phyloP scores from a whole-genome alignment of 2,797 vertebrate species.

The Karalla daura region DNA sequence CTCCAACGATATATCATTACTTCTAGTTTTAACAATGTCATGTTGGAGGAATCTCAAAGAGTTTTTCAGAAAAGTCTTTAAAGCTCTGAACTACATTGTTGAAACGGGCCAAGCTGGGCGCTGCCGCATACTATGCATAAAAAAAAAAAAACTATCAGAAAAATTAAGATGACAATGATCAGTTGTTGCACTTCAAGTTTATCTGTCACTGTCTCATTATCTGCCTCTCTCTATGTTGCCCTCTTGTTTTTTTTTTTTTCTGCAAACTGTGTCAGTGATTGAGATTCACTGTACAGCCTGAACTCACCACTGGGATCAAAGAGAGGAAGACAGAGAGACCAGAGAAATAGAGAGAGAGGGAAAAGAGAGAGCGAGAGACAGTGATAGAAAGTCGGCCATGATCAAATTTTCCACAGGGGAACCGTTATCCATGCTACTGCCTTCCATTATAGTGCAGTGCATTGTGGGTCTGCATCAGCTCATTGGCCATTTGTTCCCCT shows the following conservation, averaged over 20 bases:
- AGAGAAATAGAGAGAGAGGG: constrained; percentile 4
- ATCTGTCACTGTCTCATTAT: constrained; percentile 26
- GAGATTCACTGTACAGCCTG: constrained; percentile 35
- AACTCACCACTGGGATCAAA: constrained; percentile 51
- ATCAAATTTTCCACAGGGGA: constrained; percentile 47
- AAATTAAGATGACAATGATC: constrained; percentile 12
- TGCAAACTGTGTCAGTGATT: constrained; percentile 55
- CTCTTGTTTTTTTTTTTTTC: not conserved
- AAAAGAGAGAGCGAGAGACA: not conserved
- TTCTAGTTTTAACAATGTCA: no score
- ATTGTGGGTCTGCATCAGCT: constrained; percentile 50
- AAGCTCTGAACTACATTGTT: not conserved
- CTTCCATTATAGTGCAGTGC: constrained; percentile 43
- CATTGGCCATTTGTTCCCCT: constrained; percentile 60
- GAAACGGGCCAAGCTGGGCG: not conserved
- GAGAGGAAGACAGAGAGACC: not conserved
- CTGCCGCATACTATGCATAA: no score
- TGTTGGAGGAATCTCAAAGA: no score
- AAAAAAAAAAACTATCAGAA: no score
- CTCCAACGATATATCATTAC: no score
- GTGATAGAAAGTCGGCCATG: constrained; percentile 23
- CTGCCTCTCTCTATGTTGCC: not conserved
- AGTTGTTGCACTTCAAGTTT: not conserved
- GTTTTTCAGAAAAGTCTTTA: not conserved
- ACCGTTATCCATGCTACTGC: constrained; percentile 37